Evolutionary conservation across 2,888 invertebrate species (phyloP), one percentile per base, ranked within the genome.

Genomic region (Zhengitettix transpicula): DNA sequence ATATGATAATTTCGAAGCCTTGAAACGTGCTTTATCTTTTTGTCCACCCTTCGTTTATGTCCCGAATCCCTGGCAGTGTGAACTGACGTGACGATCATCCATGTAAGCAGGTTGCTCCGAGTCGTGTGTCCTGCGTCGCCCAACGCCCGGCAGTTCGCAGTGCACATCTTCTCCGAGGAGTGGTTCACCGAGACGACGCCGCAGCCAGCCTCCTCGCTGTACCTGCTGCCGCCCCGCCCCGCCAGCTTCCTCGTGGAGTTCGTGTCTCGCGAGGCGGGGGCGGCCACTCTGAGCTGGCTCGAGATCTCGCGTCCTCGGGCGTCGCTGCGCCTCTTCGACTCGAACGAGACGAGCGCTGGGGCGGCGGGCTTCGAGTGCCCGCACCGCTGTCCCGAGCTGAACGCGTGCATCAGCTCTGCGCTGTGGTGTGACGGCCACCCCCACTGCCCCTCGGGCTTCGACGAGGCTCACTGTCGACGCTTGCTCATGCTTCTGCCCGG

Each of bases 81-180:
- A n/a, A 28, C 15, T 14, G 11, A 16, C 16, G 53, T 7, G 15
- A 12, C 5, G 54, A 1, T n/a, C 14, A 16, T 54, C 40, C n/a
- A 54, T 58, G 58, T 41, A n/a, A 17, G 41, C 66, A 75, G 80
- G 68, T 68, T 83, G 64, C 69, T 81, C 65, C 78, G 81, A 58
- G 86, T 85, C 12, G 79, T 89, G 44, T 90, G 89, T 68, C 89
- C 89, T 0, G 81, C 82, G 0, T 80, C 81, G 65, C 83, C 82
- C 9, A 83, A 82, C 16, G 79, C 82, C 9, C 74, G 80, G 42
- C 82, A 82, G 51, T 79, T 81, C 63, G 82, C 84, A 1, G 80
- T 89, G 63, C 88, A 88, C 66, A 80, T 89, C 63, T 89, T 89
- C 75, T 85, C 87, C 44, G 87, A 84, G 68, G 88, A 88, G 70